Percentiles rank a stretch among this genome's conserved stretches.
phyloP scores from a whole-genome alignment of 2,113 vertebrate species.

The Tangachromis dhanisi region DNA sequence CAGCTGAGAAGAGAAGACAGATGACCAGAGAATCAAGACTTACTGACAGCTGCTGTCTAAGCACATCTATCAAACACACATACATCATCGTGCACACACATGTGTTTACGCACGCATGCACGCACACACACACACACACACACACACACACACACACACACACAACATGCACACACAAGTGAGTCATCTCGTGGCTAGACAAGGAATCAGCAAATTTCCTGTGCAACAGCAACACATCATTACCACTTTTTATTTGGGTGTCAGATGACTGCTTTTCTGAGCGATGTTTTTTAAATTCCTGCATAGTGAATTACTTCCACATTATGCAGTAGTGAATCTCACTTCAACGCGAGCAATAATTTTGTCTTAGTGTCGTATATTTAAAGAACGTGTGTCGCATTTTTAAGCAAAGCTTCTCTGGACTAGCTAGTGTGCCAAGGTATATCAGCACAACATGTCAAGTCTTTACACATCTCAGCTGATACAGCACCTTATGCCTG shows the following conservation, averaged over 20 bases:
- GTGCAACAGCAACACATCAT: constrained; percentile 10
- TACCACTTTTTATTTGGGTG: constrained; percentile 2
- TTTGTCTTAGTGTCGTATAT: constrained; percentile 12
- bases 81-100: neutral
- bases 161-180: neutral
- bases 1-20: constrained; percentile 13
- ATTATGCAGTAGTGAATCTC: neutral
- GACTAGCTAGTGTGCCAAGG: neutral
- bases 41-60: constrained; percentile 46
- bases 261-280: neutral
- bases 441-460: constrained; percentile 24
- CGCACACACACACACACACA: neutral
- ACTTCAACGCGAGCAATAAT: neutral
- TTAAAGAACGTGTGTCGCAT: neutral
- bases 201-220: constrained; percentile 9
- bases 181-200: neutral
- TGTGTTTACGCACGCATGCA: neutral
- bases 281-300: constrained; percentile 11
- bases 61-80: constrained; percentile 16
- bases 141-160: neutral
- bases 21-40: constrained; percentile 34
- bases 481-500: constrained; percentile 25
- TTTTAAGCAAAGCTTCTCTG: neutral
- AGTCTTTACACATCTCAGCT: constrained; percentile 11
- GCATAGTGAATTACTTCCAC: neutral